Conservation (phyloP, 2,113 vertebrate species). For the Ictalurus punctatus region DNA sequence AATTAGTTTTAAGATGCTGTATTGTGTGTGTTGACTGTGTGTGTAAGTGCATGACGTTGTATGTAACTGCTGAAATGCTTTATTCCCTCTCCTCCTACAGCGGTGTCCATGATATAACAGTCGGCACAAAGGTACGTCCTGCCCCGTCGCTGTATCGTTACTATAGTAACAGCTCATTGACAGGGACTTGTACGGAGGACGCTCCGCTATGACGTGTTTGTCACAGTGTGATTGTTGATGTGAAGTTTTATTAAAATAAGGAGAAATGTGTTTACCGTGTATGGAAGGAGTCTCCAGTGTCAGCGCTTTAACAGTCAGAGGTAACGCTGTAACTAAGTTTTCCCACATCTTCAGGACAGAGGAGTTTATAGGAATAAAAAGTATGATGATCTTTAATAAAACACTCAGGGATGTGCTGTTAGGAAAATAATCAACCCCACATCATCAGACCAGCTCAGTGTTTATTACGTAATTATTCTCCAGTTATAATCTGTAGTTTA, state of each 20-base stretch:
- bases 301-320: neutral
- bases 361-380: too few species aligned
- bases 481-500: neutral
- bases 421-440: too few species aligned
- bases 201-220: too few species aligned
- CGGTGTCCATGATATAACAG: constrained; percentile 98
- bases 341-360: too few species aligned
- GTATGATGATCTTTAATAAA: too few species aligned
- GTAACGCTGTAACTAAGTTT: neutral
- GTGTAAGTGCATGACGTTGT: neutral
- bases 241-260: neutral
- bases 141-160: neutral
- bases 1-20: neutral
- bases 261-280: neutral
- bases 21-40: neutral
- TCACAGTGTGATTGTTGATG: too few species aligned
- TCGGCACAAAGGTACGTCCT: constrained; percentile 95
- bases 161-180: neutral
- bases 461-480: neutral
- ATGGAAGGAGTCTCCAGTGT: neutral
- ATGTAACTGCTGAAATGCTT: constrained; percentile 51
- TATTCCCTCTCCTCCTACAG: constrained; percentile 67
- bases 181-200: too few species aligned
- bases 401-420: too few species aligned
- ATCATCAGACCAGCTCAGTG: neutral